Evolutionary conservation across 2,888 invertebrate species (phyloP), one percentile per base, ranked within the genome.

Genomic region (Antheraea assamensis): DNA sequence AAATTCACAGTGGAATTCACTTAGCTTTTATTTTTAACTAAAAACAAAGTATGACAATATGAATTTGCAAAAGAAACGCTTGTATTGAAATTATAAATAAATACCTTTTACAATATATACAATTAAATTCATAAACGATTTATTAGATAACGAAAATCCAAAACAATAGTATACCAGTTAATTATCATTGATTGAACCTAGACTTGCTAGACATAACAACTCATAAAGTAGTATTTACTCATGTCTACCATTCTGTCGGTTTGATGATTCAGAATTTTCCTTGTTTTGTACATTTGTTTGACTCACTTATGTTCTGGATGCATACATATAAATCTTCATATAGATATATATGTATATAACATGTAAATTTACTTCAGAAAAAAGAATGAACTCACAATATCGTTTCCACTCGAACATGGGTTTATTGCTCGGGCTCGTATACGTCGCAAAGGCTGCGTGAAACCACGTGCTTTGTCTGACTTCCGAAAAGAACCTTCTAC

Each of bases 401-500:
- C 87, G 71, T 96, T 96, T 35, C 96, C 96, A 79, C 95, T 95
- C 30, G 90, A 85, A 76, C 86, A 88, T 0, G 91, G 88, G 77
- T 91, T 90, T 74, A 88, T 95, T 75, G 90, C 92, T 78, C 89
- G 89, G 74, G 90, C 95, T 79, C 89, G 91, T 77, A 85, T 95
- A 76, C 88, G 95, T 74, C 87, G 92, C 64, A 92, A 85, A 74
- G 81, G 89, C 82, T 86, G 95, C 79, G 84, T 94, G 80, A 88
- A 92, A 10, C 87, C 85, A 70, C 95, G 92, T 0, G 96, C 96
- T 66, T 88, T 88, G 83, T 96, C 96, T 4, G 96, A 93, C 78
- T 95, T 95, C 68, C 96, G 88, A 77, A 96, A 91, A 15, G 95
- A 94, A 0, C 97, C 97, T 87, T 96, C 96, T 72, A 97, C 91